Base-by-base conservation (phyloP, 2,888 invertebrate genomes). In the Anticlea derivata region DNA sequence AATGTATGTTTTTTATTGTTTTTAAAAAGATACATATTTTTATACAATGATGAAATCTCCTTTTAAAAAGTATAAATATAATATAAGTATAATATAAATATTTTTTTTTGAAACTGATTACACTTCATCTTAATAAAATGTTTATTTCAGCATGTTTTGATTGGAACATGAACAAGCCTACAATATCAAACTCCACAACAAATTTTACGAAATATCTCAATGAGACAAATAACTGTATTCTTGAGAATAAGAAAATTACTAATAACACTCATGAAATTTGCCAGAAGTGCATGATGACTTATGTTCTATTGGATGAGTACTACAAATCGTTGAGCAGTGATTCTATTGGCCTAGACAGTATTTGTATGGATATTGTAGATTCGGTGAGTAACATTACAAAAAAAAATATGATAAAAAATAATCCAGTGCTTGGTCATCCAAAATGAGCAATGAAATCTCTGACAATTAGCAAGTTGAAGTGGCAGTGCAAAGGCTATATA, bases 351-450 rank as follows among this genome's bases (percentile, higher is more conserved):
- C 89, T 92, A 45, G 92, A 92, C 55, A 91, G 87, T 54, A 84
- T 94, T 50, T 94, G 94, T 65, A 93, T 94, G 92, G 94, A 94
- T 73, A 89, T 94, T 60, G 93, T 94, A 1, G 94, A 94, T 79
- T 82, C 92, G 60, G 94, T 94, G 80, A 87, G 90, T 83, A 53
- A 31, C 43, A 27, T 22, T 11, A 17, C 2, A 17, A 17, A 17
- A 17, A 17, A 17, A 17, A 17, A 17, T n/a, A n/a, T n/a, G n/a
- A n/a, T n/a, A 17, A 17, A 2, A 17, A 17, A 17, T 17, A 17
- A 17, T 2, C 17, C 17, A 3, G 4, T 3, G 17, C n/a, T n/a
- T n/a, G n/a, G n/a, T n/a, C n/a, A n/a, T n/a, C n/a, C n/a, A n/a
- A n/a, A n/a, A n/a, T n/a, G n/a, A n/a, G n/a, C n/a, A n/a, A n/a